Percentiles rank a stretch among this genome's conserved stretches.
phyloP scores from a whole-genome alignment of 1,140 invertebrate species.

The Uloborus diversus region DNA sequence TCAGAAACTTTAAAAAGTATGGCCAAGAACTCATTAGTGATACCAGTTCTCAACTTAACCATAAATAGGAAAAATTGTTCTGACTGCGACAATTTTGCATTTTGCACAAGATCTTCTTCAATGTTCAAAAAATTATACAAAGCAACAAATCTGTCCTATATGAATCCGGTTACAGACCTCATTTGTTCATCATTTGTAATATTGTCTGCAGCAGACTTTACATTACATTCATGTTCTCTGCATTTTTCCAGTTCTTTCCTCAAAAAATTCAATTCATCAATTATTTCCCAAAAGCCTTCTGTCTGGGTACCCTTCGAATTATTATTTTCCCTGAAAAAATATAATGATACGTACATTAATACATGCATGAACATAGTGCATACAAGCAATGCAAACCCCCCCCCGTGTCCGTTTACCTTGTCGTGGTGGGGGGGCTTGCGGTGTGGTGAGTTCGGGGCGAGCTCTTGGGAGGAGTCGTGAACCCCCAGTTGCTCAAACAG shows the following conservation, averaged over 20 bases:
- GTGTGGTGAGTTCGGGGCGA: no score
- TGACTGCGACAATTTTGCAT: neutral
- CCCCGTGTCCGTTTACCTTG: no score
- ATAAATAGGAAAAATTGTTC: neutral
- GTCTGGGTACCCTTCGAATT: no score
- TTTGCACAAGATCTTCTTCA: neutral
- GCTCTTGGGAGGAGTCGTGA: no score
- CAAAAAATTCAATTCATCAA: neutral
- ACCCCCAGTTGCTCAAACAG: no score
- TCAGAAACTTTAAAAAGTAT: slow-evolving; percentile 6
- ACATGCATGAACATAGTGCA: no score
- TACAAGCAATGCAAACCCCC: no score
- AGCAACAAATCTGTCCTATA: neutral
- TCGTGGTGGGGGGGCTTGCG: no score
- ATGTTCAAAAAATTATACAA: neutral
- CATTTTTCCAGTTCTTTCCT: neutral
- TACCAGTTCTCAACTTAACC: neutral
- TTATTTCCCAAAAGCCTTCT: neutral
- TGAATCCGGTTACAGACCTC: neutral
- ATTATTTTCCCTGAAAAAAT: no score
- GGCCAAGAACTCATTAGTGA: neutral
- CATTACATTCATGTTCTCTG: neutral
- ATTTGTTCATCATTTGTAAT: neutral
- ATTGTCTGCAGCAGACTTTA: neutral
- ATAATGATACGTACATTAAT: no score